A percentile compares a stretch with the other conserved stretches of the same genome.
These are phyloP conservation scores for Lapara coniferarum DNA, from an alignment of 2,888 invertebrate species.

Conservation along the genomic window DNA sequence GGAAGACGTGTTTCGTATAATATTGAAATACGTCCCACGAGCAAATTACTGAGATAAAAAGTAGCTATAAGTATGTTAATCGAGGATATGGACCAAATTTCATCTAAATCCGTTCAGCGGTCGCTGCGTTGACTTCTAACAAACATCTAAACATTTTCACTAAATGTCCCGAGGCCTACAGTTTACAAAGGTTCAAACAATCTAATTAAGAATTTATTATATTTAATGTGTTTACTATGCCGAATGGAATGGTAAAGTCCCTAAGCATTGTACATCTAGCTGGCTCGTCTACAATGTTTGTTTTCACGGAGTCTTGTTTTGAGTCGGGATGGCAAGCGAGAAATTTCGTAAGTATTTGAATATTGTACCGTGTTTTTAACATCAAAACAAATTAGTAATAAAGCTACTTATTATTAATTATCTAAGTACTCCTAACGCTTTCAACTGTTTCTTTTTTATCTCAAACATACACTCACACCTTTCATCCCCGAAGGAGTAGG, in stretches of 20 bases:
- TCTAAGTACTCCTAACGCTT: no score
- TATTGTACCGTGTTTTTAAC: not conserved
- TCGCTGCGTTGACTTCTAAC: no score
- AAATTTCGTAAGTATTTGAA: not conserved
- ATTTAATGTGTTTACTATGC: not conserved
- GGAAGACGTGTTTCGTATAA: no score
- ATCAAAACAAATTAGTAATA: not conserved
- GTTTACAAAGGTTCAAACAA: not conserved
- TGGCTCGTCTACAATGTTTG: not conserved
- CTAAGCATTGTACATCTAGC: not conserved
- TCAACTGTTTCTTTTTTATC: no score
- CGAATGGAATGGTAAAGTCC: not conserved
- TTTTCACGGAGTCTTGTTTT: not conserved
- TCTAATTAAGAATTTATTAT: not conserved
- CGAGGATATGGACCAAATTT: no score
- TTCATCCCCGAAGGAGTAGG: no score
- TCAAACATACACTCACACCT: no score
- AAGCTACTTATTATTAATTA: not conserved
- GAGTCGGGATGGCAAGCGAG: not conserved
- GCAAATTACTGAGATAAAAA: no score
- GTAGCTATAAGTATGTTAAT: no score
- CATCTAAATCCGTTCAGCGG: no score
- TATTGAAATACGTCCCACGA: no score
- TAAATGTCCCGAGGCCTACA: not conserved
- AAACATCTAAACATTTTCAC: not conserved